Base-by-base conservation (phyloP, 2,797 vertebrate species). In the Eremophila alpestris region DNA sequence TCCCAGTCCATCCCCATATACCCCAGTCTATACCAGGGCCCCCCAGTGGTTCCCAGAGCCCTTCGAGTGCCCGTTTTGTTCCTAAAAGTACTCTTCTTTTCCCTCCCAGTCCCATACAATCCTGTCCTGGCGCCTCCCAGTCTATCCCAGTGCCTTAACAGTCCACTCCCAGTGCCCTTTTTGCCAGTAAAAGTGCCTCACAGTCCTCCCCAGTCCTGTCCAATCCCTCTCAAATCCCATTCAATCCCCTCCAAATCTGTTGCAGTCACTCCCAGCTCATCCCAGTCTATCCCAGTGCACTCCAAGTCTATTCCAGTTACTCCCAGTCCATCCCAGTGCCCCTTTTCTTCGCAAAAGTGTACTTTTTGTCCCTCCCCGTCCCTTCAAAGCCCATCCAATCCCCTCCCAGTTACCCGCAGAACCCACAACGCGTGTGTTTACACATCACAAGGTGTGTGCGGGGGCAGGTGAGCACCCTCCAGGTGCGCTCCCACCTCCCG, bases 361-460 rank as follows among this genome's bases (percentile, higher is more conserved):
- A 34, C 5, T 11, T 58, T 52, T 52, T 38, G 6, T 26, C n/a
- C 24, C 14, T n/a, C 38, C 16, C 20, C 43, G 27, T 15, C 45
- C 29, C 20, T 60, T 29, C 23, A 11, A 41, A 51, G 16, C 38
- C 34, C 41, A 36, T 36, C 51, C 43, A 55, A 32, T 16, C 45
- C 26, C 29, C 29, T 67, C 52, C 49, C 48, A 41, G n/a, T 79
- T 4, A 10, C 27, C 22, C 8, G 10, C 0, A 29, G 36, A 49
- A 34, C 22, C 18, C 27, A 3, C 18, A 9, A 3, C 4, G 16
- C 7, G 38, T 2, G 36, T 24, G 8, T 32, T 6, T 5, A 0
- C 14, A 2, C 46, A 17, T 9, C 38, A 1, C 45, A 8, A 40
- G 20, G 5, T 7, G 59, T 23, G 55, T 10, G 10, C 10, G 8